These are phyloP conservation scores for Macrotus californicus DNA, from an alignment of 2,113 vertebrate genomes.

Conservation along the genomic window DNA sequence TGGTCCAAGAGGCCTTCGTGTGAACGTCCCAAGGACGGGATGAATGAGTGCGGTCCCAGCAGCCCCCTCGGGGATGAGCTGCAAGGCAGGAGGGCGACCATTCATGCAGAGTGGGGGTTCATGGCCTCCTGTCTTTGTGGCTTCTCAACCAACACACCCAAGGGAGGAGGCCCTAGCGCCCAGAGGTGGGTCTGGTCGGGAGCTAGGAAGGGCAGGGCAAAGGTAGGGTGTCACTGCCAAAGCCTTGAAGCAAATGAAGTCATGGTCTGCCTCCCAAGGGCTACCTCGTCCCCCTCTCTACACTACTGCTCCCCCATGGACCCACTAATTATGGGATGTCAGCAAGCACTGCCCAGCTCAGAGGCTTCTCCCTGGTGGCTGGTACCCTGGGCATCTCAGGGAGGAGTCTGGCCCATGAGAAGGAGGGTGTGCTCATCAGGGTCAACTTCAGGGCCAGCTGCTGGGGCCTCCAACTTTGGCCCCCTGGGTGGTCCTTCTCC, in stretches of 20 bases:
- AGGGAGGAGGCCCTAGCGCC: not conserved
- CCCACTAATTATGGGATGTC: not conserved
- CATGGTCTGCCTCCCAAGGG: not conserved
- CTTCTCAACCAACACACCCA: no score
- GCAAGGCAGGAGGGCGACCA: no score
- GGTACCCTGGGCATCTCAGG: fast-evolving
- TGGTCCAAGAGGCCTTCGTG: no score
- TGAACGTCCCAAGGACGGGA: no score
- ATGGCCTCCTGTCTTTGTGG: no score
- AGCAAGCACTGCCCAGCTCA: not conserved
- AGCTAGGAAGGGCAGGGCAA: not conserved
- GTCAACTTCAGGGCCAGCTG: not conserved
- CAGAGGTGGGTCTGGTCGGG: not conserved
- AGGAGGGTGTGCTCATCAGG: not conserved
- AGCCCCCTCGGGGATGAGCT: fast-evolving
- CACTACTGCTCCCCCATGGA: not conserved
- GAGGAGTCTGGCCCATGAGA: no score
- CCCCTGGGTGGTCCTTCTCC: not conserved
- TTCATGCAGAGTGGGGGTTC: not conserved
- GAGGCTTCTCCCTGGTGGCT: not conserved
- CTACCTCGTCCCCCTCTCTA: not conserved
- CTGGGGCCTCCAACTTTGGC: not conserved
- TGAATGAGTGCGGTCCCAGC: no score
- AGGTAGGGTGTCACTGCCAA: not conserved
- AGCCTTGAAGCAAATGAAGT: not conserved